phyloP scores from a whole-genome alignment of 2,888 invertebrate species.

The Elmis aenea region DNA sequence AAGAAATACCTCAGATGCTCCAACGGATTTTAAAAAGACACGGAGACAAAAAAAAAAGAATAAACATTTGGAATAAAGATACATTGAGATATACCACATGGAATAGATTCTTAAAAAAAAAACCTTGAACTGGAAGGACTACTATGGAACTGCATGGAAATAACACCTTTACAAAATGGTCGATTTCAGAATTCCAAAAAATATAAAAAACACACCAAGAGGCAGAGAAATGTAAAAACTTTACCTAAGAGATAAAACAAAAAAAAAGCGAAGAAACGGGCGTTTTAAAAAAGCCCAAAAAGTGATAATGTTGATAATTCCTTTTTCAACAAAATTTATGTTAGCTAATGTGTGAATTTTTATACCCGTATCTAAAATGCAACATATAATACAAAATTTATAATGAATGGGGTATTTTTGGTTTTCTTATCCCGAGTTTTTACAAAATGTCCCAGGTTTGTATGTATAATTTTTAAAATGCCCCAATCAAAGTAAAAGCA shows the following conservation, averaged over 20 bases:
- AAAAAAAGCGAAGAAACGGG: background rate
- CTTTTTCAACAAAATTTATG: too few relatives aligned
- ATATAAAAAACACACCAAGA: too few relatives aligned
- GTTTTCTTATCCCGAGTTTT: background rate
- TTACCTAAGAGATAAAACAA: background rate
- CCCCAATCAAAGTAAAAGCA: too few relatives aligned
- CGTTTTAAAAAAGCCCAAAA: background rate
- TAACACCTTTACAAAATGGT: background rate
- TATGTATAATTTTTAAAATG: too few relatives aligned
- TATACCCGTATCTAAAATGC: background rate
- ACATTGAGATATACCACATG: background rate
- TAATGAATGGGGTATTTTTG: background rate
- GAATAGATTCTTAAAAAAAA: background rate
- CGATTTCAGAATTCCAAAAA: background rate
- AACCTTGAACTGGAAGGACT: background rate
- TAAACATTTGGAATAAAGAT: background rate
- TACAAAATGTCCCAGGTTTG: background rate
- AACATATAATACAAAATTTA: background rate
- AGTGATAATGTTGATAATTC: background rate
- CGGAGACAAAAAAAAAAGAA: background rate
- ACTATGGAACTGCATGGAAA: too few relatives aligned
- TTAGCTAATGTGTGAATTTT: too few relatives aligned
- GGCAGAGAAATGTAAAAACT: background rate
- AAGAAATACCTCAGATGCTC: too few relatives aligned
- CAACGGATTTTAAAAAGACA: background rate